Evolutionary conservation across 2,113 vertebrate genomes (phyloP).

Genomic region (Capra hircus): DNA sequence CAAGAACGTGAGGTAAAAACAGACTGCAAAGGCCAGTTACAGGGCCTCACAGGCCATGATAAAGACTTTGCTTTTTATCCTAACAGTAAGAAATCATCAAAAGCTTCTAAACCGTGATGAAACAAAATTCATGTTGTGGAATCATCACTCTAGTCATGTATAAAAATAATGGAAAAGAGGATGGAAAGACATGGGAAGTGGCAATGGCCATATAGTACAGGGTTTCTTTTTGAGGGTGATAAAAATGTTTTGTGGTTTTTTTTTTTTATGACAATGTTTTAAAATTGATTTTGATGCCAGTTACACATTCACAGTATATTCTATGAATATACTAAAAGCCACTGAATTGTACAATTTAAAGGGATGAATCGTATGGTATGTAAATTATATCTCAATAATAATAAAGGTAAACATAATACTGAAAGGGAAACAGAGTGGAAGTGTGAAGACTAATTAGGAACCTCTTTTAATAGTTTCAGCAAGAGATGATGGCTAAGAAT

Average conservation of each 20-base stretch:
- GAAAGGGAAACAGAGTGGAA: background rate
- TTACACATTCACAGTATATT: background rate
- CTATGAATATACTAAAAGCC: background rate
- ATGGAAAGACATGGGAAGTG: background rate
- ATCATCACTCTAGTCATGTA: background rate
- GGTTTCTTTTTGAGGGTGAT: background rate
- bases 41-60: background rate
- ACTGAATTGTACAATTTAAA: background rate
- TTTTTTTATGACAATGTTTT: background rate
- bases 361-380: background rate
- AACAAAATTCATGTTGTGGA: background rate
- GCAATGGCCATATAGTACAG: background rate
- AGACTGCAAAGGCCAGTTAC: background rate
- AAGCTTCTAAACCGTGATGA: background rate
- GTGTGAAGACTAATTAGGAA: background rate
- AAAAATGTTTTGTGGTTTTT: background rate
- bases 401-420: background rate
- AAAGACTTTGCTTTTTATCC: slow-evolving; percentile 4
- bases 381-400: slow-evolving; percentile 16
- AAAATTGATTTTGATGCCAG: background rate
- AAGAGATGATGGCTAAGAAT: background rate
- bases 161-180: background rate
- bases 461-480: background rate
- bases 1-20: background rate
- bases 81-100: background rate